Base-by-base conservation (phyloP, 2,888 invertebrate genomes). In the Onchidella celtica region DNA sequence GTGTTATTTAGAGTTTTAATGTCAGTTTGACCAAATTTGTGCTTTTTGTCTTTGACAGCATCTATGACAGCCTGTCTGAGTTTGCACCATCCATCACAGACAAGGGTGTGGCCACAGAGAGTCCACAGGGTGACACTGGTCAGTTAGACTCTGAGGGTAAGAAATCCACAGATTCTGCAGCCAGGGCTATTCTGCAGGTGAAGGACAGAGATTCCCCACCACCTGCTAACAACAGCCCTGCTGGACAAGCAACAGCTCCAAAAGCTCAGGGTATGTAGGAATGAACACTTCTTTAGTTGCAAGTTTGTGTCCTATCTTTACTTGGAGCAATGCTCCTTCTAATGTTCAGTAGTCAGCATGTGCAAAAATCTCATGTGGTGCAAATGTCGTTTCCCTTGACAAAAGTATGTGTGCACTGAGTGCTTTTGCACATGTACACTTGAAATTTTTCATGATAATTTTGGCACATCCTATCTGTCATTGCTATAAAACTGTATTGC, bases 51-150 rank as follows among this genome's bases (percentile, higher is more conserved):
- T 61, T 27, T 86, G 86, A 6, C 86, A 92, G 92, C 34, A 91
- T 93, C 59, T 93, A 93, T 86, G 91, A 92, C 84, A 90, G 91
- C 57, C 86, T 93, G 81, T 81, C 91, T 29, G 85, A 87, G 63
- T 88, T 93, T 82, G 93, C 93, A 0, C 92, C 93, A 59, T 91
- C 93, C 3, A 85, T 93, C 70, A 85, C 83, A 81, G 40, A 70
- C 83, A 65, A 40, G 80, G 57, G 6, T 32, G 4, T 47, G 38
- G 29, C 61, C n/a, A 32, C 61, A 11, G 55, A 9, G n/a, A 66
- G n/a, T 66, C 55, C 66, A 47, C 66, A 66, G 65, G 73, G 32
- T 66, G 66, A 66, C 29, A 3, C 6, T 11, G 65, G 3, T 17
- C 66, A 66, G 36, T 34, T 27, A 24, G 79, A 79, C 32, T 24